Conservation (phyloP, 2,113 vertebrate species). For the Bagarius yarrelli region DNA sequence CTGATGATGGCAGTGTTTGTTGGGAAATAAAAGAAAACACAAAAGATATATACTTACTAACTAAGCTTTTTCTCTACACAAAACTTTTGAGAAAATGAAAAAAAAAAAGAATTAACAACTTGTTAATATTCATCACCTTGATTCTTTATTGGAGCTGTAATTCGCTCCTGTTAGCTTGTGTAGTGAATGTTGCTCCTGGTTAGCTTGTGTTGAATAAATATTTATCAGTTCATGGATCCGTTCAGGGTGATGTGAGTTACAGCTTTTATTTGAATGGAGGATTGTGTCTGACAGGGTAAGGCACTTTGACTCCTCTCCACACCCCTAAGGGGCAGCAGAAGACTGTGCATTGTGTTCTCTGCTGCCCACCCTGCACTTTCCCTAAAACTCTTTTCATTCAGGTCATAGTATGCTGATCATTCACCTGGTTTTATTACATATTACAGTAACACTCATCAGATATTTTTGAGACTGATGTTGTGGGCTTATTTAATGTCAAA, state of each 20-base stretch:
- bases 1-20: slow-evolving; percentile 54
- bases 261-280: neutral
- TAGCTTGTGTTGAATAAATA: slow-evolving; percentile 4
- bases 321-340: slow-evolving; percentile 73
- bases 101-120: neutral
- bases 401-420: neutral
- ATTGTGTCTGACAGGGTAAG: neutral
- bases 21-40: slow-evolving; percentile 10
- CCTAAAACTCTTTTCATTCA: neutral
- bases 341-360: slow-evolving; percentile 52
- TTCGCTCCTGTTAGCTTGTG: neutral
- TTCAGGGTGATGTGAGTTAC: neutral
- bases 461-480: slow-evolving; percentile 8
- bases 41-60: neutral
- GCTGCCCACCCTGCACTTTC: neutral
- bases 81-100: neutral
- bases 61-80: neutral
- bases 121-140: neutral
- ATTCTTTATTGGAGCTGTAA: neutral
- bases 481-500: slow-evolving; percentile 1
- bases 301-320: slow-evolving; percentile 6
- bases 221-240: neutral
- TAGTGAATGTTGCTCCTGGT: neutral
- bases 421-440: slow-evolving; percentile 4
- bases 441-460: neutral